Conservation (phyloP, 2,888 invertebrate genomes). For the Aleiodes testaceus region DNA sequence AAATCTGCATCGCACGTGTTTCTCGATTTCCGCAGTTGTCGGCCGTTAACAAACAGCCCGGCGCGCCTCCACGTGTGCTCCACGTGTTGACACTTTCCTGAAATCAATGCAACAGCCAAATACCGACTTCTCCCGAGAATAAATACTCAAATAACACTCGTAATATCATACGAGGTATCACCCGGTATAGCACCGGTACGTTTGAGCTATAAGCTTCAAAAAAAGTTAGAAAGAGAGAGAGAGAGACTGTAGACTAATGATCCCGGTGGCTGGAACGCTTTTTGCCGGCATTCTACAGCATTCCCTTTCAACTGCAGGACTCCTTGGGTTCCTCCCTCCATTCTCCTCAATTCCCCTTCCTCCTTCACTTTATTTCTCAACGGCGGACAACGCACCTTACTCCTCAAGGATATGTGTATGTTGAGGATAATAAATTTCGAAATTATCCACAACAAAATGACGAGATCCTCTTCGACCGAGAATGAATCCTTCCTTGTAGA, state of each 20-base stretch:
- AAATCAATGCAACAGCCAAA: slow-evolving; percentile 7
- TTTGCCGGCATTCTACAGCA: slow-evolving; percentile 73
- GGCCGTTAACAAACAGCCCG: background rate
- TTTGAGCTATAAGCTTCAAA: slow-evolving; percentile 63
- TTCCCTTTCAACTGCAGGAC: slow-evolving; percentile 70
- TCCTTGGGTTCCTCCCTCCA: slow-evolving; percentile 50
- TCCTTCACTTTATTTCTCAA: slow-evolving; percentile 28
- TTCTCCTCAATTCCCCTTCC: slow-evolving; percentile 32
- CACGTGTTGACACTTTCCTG: slow-evolving; percentile 45
- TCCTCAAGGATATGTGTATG: slow-evolving; percentile 36
- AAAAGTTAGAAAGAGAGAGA: slow-evolving; percentile 15
- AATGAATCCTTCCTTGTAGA: too few species aligned
- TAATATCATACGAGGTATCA: slow-evolving; percentile 52
- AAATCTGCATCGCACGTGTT: slow-evolving; percentile 21
- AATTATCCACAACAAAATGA: background rate
- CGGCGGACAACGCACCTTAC: slow-evolving; percentile 31
- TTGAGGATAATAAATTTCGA: slow-evolving; percentile 29
- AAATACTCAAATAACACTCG: background rate
- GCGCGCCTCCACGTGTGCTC: slow-evolving; percentile 49
- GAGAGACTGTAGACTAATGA: slow-evolving; percentile 70
- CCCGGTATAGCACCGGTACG: slow-evolving; percentile 62
- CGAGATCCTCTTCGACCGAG: too few species aligned
- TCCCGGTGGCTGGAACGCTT: slow-evolving; percentile 68
- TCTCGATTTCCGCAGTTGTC: background rate
- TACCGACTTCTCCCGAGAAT: background rate